phyloP scores from a whole-genome alignment of 2,888 invertebrate genomes.

The Matsumyia berberina region DNA sequence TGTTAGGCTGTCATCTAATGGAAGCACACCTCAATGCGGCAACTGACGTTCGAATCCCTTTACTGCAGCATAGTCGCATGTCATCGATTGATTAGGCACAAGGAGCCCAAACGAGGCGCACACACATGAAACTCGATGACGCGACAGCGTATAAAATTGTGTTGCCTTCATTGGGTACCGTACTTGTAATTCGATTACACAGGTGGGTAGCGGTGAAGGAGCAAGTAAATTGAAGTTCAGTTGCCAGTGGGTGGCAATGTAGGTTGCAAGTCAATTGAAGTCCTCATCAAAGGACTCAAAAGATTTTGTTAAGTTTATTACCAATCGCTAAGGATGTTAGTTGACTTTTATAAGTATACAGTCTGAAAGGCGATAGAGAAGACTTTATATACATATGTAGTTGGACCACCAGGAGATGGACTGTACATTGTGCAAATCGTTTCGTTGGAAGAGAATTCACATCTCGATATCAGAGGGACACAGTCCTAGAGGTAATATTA shows the following conservation, averaged over 20 bases:
- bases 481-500: background rate
- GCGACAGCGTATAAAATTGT: slow-evolving; percentile 8
- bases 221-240: slow-evolving; percentile 1
- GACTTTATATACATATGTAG: too few species aligned
- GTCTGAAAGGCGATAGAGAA: too few species aligned
- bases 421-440: too few species aligned
- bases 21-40: slow-evolving; percentile 59
- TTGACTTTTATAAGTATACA: too few species aligned
- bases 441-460: too few species aligned
- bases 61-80: slow-evolving; percentile 35
- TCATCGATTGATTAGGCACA: slow-evolving; percentile 43
- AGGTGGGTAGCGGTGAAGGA: background rate
- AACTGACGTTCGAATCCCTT: slow-evolving; percentile 11
- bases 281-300: too few species aligned
- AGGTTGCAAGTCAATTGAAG: too few species aligned
- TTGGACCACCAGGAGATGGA: too few species aligned
- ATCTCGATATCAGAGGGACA: too few species aligned
- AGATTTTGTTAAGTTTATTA: too few species aligned
- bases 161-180: background rate
- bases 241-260: too few species aligned
- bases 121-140: slow-evolving; percentile 2
- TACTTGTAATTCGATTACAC: slow-evolving; percentile 1
- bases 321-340: too few species aligned
- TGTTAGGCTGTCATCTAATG: slow-evolving; percentile 61
- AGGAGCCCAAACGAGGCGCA: background rate